Evolutionary conservation across 2,113 vertebrate genomes (phyloP).

Genomic region (Crypturellus undulatus): DNA sequence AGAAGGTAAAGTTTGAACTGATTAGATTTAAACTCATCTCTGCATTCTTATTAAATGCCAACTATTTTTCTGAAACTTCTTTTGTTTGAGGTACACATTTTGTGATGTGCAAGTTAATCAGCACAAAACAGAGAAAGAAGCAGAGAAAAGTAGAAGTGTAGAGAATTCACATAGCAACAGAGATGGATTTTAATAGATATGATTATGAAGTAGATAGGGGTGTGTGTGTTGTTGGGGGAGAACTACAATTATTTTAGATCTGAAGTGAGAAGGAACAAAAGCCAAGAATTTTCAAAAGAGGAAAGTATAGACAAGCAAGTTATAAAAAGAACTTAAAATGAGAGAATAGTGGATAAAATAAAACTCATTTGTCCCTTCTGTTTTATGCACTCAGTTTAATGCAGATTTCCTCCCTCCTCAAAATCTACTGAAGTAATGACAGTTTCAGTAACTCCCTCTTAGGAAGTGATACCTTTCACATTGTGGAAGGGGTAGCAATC

Average conservation of each 20-base stretch:
- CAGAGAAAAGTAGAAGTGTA: not conserved
- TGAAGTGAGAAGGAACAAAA: not conserved
- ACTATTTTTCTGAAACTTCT: not conserved
- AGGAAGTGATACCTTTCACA: not conserved
- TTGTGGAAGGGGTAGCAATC: not conserved
- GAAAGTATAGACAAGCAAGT: slow-evolving; percentile 14
- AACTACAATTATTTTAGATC: slow-evolving; percentile 36
- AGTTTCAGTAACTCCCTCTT: not conserved
- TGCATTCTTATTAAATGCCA: not conserved
- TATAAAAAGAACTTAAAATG: slow-evolving; percentile 50
- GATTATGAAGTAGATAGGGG: slow-evolving; percentile 37
- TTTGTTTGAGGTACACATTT: not conserved
- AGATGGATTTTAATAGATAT: slow-evolving; percentile 50
- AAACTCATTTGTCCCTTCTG: slow-evolving; percentile 8
- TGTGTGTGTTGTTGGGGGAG: not conserved
- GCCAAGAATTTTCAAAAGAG: slow-evolving; percentile 16
- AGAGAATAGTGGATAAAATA: slow-evolving; percentile 38
- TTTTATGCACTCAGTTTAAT: slow-evolving; percentile 29
- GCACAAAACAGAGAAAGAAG: not conserved
- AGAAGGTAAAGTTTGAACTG: not conserved
- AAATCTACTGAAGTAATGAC: not conserved
- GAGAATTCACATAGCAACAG: slow-evolving; percentile 44
- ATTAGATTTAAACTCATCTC: not conserved
- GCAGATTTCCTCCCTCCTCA: slow-evolving; percentile 19
- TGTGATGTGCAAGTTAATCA: not conserved